Conservation (phyloP, 2,113 vertebrate genomes). For the Colossoma macropomum region DNA sequence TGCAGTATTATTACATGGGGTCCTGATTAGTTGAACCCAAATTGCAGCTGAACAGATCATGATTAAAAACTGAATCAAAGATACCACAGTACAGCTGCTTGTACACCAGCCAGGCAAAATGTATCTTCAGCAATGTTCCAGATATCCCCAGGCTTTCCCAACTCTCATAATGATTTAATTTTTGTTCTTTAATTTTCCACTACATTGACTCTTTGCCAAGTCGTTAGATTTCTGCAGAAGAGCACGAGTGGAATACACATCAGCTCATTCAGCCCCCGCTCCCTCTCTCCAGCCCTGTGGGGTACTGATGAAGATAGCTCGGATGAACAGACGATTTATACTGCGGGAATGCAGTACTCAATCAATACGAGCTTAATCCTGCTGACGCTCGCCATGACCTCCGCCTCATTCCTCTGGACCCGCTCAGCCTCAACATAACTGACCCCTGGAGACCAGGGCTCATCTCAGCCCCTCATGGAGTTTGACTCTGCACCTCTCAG, state of each 20-base stretch:
- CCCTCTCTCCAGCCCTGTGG: not conserved
- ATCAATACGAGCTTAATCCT: slow-evolving; percentile 52
- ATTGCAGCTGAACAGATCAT: not conserved
- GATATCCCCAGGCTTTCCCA: not conserved
- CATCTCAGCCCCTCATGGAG: slow-evolving; percentile 19
- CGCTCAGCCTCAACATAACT: slow-evolving; percentile 33
- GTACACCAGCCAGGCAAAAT: not conserved
- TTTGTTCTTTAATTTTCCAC: slow-evolving; percentile 27
- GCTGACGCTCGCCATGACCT: slow-evolving; percentile 37
- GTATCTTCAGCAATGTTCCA: slow-evolving; percentile 13
- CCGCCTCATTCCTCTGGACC: slow-evolving; percentile 33
- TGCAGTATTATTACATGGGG: not conserved
- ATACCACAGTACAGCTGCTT: not conserved
- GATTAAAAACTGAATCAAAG: not conserved
- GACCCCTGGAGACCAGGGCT: slow-evolving; percentile 44
- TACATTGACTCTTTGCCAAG: slow-evolving; percentile 29
- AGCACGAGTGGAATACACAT: not conserved
- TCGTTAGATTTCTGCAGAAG: not conserved
- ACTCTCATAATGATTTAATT: slow-evolving; percentile 17
- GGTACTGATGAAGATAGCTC: slow-evolving; percentile 19
- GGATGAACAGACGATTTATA: slow-evolving; percentile 25
- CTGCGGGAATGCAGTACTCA: slow-evolving; percentile 25
- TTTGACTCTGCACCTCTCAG: slow-evolving; percentile 28
- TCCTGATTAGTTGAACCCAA: not conserved
- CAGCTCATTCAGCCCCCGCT: not conserved